Evolutionary conservation across 2,113 vertebrate species (phyloP).

Genomic region (Sylvia atricapilla): DNA sequence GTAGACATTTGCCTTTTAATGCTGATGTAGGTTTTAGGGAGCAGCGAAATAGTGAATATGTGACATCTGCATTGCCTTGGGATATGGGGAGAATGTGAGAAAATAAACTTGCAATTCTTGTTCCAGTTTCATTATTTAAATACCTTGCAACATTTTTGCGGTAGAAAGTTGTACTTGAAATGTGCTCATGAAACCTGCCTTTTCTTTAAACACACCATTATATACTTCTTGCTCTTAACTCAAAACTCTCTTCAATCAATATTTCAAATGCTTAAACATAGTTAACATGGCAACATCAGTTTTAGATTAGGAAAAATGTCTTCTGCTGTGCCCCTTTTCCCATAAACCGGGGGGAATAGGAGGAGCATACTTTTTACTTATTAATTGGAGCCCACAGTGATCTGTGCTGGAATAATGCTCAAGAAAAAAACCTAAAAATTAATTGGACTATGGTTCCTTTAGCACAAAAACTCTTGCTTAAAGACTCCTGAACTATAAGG

Average conservation of each 20-base stretch:
- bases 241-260: not conserved
- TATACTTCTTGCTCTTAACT: not conserved
- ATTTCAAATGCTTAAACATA: not conserved
- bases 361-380: not conserved
- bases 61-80: constrained; percentile 36
- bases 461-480: not conserved
- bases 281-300: not conserved
- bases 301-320: not conserved
- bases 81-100: constrained; percentile 22
- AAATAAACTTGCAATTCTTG: constrained; percentile 40
- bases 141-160: not conserved
- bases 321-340: not conserved
- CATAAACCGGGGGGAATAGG: not conserved
- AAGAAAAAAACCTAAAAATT: not conserved
- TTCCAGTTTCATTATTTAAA: constrained; percentile 21
- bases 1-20: constrained; percentile 47
- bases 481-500: not conserved
- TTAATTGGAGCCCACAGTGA: not conserved
- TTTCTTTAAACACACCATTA: not conserved
- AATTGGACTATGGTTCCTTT: not conserved
- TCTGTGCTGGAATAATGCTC: not conserved
- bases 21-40: constrained; percentile 26
- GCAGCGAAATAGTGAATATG: not conserved
- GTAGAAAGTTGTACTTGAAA: not conserved
- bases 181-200: not conserved